A percentile compares a stretch with the other conserved stretches of the same genome.
Conservation (phyloP, 2,797 vertebrate genomes). For the Philypnodon macrostomus region DNA sequence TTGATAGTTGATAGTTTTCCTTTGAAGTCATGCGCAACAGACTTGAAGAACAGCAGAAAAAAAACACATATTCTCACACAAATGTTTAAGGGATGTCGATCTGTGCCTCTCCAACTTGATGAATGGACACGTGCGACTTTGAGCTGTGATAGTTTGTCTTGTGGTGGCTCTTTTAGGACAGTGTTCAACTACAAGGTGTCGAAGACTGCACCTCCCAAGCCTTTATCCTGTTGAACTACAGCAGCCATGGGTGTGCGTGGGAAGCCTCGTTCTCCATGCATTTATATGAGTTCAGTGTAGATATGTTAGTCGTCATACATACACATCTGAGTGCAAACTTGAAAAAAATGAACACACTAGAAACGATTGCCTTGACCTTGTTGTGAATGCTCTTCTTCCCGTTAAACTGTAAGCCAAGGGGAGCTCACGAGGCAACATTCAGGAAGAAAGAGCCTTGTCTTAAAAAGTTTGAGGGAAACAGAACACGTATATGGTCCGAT, state of each 20-base stretch:
- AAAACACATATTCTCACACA: constrained; percentile 36
- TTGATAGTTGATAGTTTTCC: constrained; percentile 59
- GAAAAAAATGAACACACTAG: constrained; percentile 53
- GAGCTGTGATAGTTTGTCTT: constrained; percentile 56
- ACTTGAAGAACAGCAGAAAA: constrained; percentile 48
- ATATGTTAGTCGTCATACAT: constrained; percentile 59
- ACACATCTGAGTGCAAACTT: constrained; percentile 53
- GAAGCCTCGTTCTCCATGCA: constrained; percentile 57
- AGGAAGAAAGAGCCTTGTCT: constrained; percentile 62
- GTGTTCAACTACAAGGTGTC: constrained; percentile 52
- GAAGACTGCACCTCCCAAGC: constrained; percentile 59
- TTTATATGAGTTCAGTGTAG: constrained; percentile 64
- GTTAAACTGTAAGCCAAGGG: constrained; percentile 42
- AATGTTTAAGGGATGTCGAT: constrained; percentile 42
- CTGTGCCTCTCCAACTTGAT: constrained; percentile 59
- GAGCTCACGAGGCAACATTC: constrained; percentile 40
- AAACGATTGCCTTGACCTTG: constrained; percentile 62
- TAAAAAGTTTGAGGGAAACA: constrained; percentile 51
- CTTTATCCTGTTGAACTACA: constrained; percentile 63
- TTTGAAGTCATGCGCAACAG: constrained; percentile 42
- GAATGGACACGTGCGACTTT: constrained; percentile 48
- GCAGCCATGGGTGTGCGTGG: constrained; percentile 50
- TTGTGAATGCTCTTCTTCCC: constrained; percentile 39
- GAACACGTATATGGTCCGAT: constrained; percentile 32
- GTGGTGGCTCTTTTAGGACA: constrained; percentile 48